Evolutionary conservation across 1,140 invertebrate genomes (phyloP), one percentile per base, ranked within the genome.

Genomic region (Ceratina australensis): DNA sequence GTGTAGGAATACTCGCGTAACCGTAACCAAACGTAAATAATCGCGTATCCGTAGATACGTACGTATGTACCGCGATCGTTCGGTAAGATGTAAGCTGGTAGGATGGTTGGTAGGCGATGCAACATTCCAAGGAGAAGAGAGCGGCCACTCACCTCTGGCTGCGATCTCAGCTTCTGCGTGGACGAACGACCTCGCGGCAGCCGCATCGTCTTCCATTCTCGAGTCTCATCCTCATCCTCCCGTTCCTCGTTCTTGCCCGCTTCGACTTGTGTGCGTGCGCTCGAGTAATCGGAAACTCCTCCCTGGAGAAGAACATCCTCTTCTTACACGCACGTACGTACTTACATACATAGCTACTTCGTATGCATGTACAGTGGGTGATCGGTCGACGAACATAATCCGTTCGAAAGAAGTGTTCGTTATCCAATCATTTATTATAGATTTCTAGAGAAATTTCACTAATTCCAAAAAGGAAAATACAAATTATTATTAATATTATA

Each of bases 111-210:
- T 75, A 72, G 72, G 73, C 67, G 64, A 80, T 74, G 73, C 83
- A 78, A 81, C 83, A 80, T 75, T 80, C 83, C 81, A 76, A 63
- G 47, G 60, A 78, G 79, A 71, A 80, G 85, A 84, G 71, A 84
- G 73, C 79, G 85, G 84, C 28, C 85, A 87, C 84, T 87, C 85
- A 87, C 85, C 85, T 87, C 47, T 74, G 72, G 2, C 72, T 22
- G 63, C 68, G 84, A 72, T 80, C 83, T 80, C 77, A 71, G 80
- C 73, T 85, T 73, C 83, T 86, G 76, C 84, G 49, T 77, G 59
- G 61, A 73, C 82, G 82, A 71, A 72, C 80, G 56, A 66, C 81
- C 72, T 79, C 82, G 8, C 82, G 72, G 68, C 77, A 76, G 72
- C 61, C 33, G 33, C 77, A 72, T 28, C 80, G 78, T 82, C 80